Evolutionary conservation across 2,888 invertebrate genomes (phyloP).

Genomic region (Halictus quadricinctus): DNA sequence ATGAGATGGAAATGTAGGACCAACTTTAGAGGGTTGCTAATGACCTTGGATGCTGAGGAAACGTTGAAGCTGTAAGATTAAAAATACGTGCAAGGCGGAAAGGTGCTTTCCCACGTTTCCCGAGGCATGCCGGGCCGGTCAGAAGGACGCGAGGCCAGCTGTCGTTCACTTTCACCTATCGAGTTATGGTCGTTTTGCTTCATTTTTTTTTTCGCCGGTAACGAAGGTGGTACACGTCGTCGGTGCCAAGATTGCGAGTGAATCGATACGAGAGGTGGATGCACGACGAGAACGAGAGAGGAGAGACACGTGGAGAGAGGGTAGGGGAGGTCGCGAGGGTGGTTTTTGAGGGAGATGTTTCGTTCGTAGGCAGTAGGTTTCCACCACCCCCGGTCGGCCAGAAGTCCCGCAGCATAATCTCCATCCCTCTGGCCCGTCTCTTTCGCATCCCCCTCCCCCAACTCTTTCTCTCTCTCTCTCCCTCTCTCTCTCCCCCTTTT

Average conservation of each 20-base stretch:
- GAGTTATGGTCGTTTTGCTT: slow-evolving; percentile 24
- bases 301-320: slow-evolving; percentile 66
- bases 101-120: neutral
- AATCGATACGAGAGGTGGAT: slow-evolving; percentile 74
- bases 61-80: neutral
- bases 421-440: slow-evolving; percentile 69
- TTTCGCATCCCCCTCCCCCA: slow-evolving; percentile 57
- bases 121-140: neutral
- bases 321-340: slow-evolving; percentile 65
- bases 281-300: slow-evolving; percentile 65
- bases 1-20: too few species aligned
- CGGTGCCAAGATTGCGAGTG: slow-evolving; percentile 71
- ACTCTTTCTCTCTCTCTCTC: slow-evolving; percentile 49
- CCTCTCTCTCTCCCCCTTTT: slow-evolving; percentile 54
- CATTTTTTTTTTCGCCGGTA: neutral
- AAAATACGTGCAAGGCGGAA: neutral
- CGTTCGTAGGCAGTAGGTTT: slow-evolving; percentile 78
- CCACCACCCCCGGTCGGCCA: slow-evolving; percentile 62
- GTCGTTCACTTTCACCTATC: slow-evolving; percentile 57
- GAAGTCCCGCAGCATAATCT: slow-evolving; percentile 78
- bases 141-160: slow-evolving; percentile 21
- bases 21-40: too few species aligned
- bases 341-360: slow-evolving; percentile 81
- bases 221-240: slow-evolving; percentile 53
- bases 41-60: too few species aligned